Percentiles rank a stretch among this genome's conserved stretches.
These are phyloP conservation scores for Seriola aureovittata DNA, from an alignment of 2,113 vertebrate species.

Conservation along the genomic window DNA sequence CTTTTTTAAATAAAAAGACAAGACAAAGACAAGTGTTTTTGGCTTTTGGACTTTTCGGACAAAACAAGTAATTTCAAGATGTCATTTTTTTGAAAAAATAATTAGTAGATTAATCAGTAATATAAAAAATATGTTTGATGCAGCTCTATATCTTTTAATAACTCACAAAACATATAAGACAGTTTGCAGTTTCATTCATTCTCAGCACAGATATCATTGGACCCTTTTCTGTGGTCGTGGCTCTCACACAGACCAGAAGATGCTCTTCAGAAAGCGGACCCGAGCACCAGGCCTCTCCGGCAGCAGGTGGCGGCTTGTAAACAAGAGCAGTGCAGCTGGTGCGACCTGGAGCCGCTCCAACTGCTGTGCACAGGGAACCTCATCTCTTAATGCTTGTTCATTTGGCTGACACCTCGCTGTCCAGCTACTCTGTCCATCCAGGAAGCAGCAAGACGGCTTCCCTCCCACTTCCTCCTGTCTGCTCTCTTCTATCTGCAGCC, in stretches of 20 bases:
- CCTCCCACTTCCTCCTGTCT: conserved; percentile 1
- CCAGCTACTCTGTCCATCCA: conserved; percentile 50
- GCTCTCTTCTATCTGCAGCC: conserved; percentile 5
- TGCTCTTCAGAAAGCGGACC: conserved; percentile 44
- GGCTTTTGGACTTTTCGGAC: not conserved
- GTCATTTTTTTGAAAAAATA: not conserved
- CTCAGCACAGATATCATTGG: not conserved
- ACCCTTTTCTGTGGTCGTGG: not conserved
- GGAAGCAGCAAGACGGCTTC: conserved; percentile 32
- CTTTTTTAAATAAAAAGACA: not conserved
- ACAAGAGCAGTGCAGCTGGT: conserved; percentile 76
- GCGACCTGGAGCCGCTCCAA: conserved; percentile 74
- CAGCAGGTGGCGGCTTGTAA: conserved; percentile 77
- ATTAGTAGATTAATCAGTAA: not conserved
- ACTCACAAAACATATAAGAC: not conserved
- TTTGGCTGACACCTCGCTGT: conserved; percentile 61
- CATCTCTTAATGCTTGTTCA: conserved; percentile 66
- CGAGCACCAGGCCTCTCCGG: conserved; percentile 39
- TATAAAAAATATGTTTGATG: too few relatives aligned
- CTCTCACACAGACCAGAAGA: conserved; percentile 8
- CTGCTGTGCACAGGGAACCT: conserved; percentile 57
- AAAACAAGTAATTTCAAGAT: not conserved
- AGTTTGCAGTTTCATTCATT: too few relatives aligned
- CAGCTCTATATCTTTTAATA: not conserved
- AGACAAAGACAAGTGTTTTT: not conserved